phyloP scores from a whole-genome alignment of 2,888 invertebrate species.

The Cephus runcator region DNA sequence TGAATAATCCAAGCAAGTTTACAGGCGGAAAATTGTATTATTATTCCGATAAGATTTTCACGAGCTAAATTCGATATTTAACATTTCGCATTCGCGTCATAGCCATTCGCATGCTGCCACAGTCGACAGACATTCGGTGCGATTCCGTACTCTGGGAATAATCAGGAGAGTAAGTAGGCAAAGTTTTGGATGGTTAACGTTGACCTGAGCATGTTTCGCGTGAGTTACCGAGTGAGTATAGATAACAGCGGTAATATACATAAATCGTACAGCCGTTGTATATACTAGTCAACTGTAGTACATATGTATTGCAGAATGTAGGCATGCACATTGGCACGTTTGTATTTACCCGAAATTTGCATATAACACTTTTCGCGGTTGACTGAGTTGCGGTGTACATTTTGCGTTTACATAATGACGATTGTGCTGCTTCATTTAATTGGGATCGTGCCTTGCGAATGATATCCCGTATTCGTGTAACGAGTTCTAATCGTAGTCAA shows the following conservation, averaged over 20 bases:
- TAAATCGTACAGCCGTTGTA: neutral
- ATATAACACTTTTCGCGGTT: slow-evolving; percentile 28
- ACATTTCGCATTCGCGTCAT: neutral
- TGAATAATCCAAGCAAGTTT: neutral
- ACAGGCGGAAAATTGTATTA: neutral
- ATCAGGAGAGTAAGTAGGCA: neutral
- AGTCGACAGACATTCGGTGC: neutral
- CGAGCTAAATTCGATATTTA: no score
- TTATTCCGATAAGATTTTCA: neutral
- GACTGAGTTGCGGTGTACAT: slow-evolving; percentile 12
- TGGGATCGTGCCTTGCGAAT: neutral
- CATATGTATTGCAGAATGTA: neutral
- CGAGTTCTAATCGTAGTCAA: neutral
- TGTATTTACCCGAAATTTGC: slow-evolving; percentile 23
- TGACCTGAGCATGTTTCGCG: neutral
- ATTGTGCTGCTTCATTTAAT: slow-evolving; percentile 15
- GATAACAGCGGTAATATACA: neutral
- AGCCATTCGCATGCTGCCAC: neutral
- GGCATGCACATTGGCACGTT: neutral
- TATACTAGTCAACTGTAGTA: neutral
- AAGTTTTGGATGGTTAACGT: neutral
- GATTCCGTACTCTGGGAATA: neutral
- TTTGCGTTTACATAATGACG: slow-evolving; percentile 29
- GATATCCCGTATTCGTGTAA: neutral
- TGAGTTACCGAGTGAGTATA: neutral